Evolutionary conservation across 2,888 invertebrate species (phyloP).

Genomic region (Ethmia dodecea): DNA sequence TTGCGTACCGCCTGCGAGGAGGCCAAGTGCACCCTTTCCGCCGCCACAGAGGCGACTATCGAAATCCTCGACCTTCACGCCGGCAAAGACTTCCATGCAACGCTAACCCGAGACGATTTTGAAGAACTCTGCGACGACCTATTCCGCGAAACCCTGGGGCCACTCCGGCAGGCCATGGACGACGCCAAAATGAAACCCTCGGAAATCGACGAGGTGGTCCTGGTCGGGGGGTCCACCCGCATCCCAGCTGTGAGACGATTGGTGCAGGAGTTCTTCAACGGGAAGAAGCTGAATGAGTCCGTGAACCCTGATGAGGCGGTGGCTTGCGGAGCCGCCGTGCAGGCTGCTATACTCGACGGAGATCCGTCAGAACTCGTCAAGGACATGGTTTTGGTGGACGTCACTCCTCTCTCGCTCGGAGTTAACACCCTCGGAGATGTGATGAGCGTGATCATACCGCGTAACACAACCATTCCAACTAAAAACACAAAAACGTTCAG

Average conservation of each 20-base stretch:
- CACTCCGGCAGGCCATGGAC: slow-evolving; percentile 89
- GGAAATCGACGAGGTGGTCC: slow-evolving; percentile 87
- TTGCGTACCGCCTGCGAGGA: slow-evolving; percentile 91
- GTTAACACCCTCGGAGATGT: slow-evolving; percentile 87
- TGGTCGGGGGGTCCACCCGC: slow-evolving; percentile 93
- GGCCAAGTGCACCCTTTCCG: slow-evolving; percentile 86
- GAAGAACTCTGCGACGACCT: slow-evolving; percentile 94
- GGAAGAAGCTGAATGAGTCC: slow-evolving; percentile 80
- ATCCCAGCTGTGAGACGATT: slow-evolving; percentile 92
- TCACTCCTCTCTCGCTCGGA: slow-evolving; percentile 78
- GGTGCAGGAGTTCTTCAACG: slow-evolving; percentile 82
- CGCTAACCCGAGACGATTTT: slow-evolving; percentile 88
- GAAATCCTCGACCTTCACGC: slow-evolving; percentile 87
- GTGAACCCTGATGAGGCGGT: slow-evolving; percentile 87
- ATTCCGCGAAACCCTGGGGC: slow-evolving; percentile 82
- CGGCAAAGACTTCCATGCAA: slow-evolving; percentile 94
- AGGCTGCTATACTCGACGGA: slow-evolving; percentile 81
- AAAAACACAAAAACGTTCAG: slow-evolving; percentile 82
- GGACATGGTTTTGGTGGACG: slow-evolving; percentile 74
- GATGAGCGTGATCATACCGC: slow-evolving; percentile 82
- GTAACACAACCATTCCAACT: slow-evolving; percentile 80
- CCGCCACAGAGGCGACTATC: slow-evolving; percentile 86
- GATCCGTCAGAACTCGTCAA: slow-evolving; percentile 83
- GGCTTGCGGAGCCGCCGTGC: slow-evolving; percentile 83
- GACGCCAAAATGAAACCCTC: slow-evolving; percentile 92